Evolutionary conservation across 2,888 invertebrate genomes (phyloP), one percentile per base, ranked within the genome.

Genomic region (Fabriciana adippe): DNA sequence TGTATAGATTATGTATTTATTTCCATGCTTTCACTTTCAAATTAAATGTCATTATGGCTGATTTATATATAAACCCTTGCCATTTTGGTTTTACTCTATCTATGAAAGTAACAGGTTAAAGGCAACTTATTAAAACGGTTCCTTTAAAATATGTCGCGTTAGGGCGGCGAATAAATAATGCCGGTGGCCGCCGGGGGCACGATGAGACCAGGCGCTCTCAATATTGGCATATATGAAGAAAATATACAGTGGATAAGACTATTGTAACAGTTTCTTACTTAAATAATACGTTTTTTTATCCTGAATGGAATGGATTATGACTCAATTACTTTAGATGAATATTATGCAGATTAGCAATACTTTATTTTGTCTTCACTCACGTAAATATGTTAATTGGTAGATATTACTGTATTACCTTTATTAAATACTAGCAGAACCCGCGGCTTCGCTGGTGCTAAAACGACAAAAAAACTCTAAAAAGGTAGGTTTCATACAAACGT

Each of bases 101-200:
- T 83, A 81, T 75, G 63, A 76, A 78, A 81, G 76, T 78, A 79
- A 75, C 82, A 85, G 87, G 87, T 85, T 85, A 83, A 79, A 84
- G 83, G 86, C 88, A 84, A 88, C 89, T 89, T 91, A 90, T 91
- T 90, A 91, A 91, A 90, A 87, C 80, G 85, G 84, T 82, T 80
- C 85, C 87, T 89, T 89, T 90, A 90, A 91, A 91, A 90, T 90
- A 90, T 89, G 90, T 88, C 89, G 88, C 88, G 86, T 84, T 85
- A 82, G 87, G 85, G 80, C 75, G 78, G 79, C 78, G 81, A 80
- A 87, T 91, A 90, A 91, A 90, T 90, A 89, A 88, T 84, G 86
- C 82, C 79, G 80, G 82, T 76, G 79, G 81, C 77, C 80, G 78
- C 74, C 74, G 6, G 72, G 78, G 80, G 67, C 68, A 56, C 55